Base-by-base conservation (phyloP, 2,888 invertebrate genomes). In the Stictocephala bisonia region DNA sequence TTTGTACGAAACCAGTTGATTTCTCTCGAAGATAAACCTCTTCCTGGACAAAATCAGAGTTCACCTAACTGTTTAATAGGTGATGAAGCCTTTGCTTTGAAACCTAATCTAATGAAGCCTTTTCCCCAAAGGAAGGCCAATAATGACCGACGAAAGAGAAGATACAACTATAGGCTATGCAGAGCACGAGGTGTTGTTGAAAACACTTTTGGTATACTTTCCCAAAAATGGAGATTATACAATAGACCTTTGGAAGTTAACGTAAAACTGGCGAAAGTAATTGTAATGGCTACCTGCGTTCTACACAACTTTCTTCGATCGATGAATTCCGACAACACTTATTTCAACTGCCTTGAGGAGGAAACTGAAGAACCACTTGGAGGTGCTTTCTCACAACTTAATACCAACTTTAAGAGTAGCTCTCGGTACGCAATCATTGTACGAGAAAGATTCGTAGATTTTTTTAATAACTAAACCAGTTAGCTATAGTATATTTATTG, bases 81-180 rank as follows among this genome's bases (percentile, higher is more conserved):
- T 9, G 79, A 80, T 53, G 77, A 80, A 71, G 79, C 78, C 26
- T 79, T 80, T 75, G 56, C 76, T n/a, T 68, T 78, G 18, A 75
- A 77, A 64, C 76, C 75, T 20, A 75, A 73, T 67, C 66, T 80
- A 51, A 77, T 79, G 78, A 70, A 76, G 31, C 79, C 79, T 18
- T 80, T 73, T 74, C 77, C 77, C 6, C 68, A 44, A 35, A 58
- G 44, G 22, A 9, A 24, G 44, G 50, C 51, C 11, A 35, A 22
- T 26, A 48, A 51, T 50, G 51, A 71, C 4, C 44, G 24, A 69
- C 22, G 58, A 56, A 67, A 71, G 15, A 71, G 41, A 24, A 56
- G 15, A 15, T 71, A 40, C 44, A 56, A 71, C 18, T 71, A 71
- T 41, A 35, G 56, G 15, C 41, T 71, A 7, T 41, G 56, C 58